phyloP scores from a whole-genome alignment of 2,797 vertebrate genomes.

The Galago senegalensis region DNA sequence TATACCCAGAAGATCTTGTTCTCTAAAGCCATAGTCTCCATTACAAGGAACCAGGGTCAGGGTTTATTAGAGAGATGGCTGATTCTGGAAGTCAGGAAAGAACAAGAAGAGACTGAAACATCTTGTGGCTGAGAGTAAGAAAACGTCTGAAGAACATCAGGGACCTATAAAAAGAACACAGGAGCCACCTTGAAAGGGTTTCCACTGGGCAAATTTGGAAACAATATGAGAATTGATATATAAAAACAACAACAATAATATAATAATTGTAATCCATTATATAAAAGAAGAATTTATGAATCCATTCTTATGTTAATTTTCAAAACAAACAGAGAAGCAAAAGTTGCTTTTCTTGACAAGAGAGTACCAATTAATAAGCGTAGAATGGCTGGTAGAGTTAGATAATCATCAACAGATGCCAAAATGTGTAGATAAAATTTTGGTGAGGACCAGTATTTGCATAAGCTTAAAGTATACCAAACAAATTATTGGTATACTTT shows the following conservation, averaged over 20 bases:
- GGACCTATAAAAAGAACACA: background rate
- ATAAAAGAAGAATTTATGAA: background rate
- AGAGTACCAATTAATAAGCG: background rate
- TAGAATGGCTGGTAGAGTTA: background rate
- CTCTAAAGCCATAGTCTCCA: background rate
- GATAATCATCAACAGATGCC: background rate
- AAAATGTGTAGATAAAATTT: background rate
- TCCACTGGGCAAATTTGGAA: background rate
- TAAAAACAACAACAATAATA: background rate
- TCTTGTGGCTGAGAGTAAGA: background rate
- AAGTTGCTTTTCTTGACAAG: background rate
- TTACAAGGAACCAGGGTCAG: background rate
- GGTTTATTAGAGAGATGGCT: background rate
- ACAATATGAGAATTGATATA: background rate
- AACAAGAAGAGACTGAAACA: background rate
- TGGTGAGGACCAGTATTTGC: background rate
- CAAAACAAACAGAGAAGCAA: background rate
- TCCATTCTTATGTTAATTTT: background rate
- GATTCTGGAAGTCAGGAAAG: conserved; percentile 5
- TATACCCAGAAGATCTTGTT: background rate
- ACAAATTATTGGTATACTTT: background rate
- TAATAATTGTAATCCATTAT: background rate
- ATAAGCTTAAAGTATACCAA: background rate
- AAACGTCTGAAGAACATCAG: background rate
- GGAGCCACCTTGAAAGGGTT: background rate